These are phyloP conservation scores for Smithornis capensis DNA, from an alignment of 2,113 vertebrate genomes.

Conservation along the genomic window DNA sequence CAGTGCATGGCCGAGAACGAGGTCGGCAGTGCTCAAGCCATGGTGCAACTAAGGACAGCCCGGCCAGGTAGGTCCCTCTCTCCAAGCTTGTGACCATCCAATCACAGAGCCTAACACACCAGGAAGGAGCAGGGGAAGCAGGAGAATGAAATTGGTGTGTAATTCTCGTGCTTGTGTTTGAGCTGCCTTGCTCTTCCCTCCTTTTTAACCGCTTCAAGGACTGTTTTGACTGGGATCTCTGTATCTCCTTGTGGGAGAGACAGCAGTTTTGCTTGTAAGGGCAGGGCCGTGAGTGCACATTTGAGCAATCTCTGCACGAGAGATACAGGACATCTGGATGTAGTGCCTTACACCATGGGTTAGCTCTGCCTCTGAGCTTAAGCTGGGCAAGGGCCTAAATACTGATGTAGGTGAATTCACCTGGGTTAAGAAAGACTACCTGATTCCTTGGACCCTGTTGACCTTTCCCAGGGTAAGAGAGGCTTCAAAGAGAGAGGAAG, in stretches of 20 bases:
- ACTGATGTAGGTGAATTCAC: neutral
- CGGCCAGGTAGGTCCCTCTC: slow-evolving; percentile 72
- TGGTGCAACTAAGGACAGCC: slow-evolving; percentile 83
- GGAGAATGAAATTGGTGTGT: neutral
- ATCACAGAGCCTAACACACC: neutral
- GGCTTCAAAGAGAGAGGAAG: neutral
- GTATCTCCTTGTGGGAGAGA: neutral
- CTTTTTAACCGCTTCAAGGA: neutral
- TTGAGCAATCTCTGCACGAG: fast-evolving
- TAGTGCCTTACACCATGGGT: neutral
- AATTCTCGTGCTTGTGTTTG: neutral
- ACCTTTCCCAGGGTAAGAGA: neutral
- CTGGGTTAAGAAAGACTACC: neutral
- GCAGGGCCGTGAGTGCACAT: neutral
- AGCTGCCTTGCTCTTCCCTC: neutral
- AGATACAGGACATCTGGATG: neutral
- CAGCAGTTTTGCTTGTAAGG: neutral
- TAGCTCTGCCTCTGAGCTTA: neutral
- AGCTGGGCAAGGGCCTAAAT: neutral
- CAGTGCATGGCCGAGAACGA: slow-evolving; percentile 97
- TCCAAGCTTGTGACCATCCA: fast-evolving
- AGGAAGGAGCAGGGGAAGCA: neutral
- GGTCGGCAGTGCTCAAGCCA: slow-evolving; percentile 91
- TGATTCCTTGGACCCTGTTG: neutral
- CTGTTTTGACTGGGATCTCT: neutral